Evolutionary conservation across 64 coral and sea anemone genomes (phyloP).

Genomic region (Stichodactyla helianthus): DNA sequence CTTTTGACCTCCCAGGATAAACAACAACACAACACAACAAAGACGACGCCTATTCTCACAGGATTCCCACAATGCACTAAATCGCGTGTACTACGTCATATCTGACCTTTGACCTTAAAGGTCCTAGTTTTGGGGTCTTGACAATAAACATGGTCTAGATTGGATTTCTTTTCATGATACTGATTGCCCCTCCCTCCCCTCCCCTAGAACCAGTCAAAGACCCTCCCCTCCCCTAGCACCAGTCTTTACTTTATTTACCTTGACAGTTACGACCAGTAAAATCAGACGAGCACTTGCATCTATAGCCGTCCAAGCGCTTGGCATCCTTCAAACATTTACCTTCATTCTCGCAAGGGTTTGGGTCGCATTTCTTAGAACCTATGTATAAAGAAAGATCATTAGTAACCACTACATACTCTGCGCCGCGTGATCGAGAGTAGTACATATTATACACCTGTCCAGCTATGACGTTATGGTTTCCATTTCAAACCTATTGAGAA

Average conservation of each 20-base stretch:
- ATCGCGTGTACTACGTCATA: no score
- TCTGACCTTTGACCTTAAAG: no score
- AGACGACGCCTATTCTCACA: no score
- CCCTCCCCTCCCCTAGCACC: not conserved
- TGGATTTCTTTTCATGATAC: no score
- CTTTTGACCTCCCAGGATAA: no score
- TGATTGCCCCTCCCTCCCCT: slow-evolving; percentile 9
- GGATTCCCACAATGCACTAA: no score
- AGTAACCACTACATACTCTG: not conserved
- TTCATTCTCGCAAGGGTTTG: slow-evolving; percentile 84
- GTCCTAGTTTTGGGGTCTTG: no score
- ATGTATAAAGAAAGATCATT: not conserved
- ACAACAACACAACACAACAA: no score
- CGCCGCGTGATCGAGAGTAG: no score
- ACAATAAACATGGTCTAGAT: no score
- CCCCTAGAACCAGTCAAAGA: not conserved
- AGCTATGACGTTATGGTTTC: not conserved
- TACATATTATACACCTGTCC: no score
- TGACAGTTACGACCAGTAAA: slow-evolving; percentile 93
- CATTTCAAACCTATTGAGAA: not conserved
- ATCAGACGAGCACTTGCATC: slow-evolving; percentile 91
- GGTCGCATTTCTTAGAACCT: slow-evolving; percentile 70
- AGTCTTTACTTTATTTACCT: slow-evolving; percentile 50
- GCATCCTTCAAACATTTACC: slow-evolving; percentile 77
- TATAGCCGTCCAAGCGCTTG: slow-evolving; percentile 89